Evolutionary conservation across 2,113 vertebrate species (phyloP).

Genomic region (Trogon surrucura): DNA sequence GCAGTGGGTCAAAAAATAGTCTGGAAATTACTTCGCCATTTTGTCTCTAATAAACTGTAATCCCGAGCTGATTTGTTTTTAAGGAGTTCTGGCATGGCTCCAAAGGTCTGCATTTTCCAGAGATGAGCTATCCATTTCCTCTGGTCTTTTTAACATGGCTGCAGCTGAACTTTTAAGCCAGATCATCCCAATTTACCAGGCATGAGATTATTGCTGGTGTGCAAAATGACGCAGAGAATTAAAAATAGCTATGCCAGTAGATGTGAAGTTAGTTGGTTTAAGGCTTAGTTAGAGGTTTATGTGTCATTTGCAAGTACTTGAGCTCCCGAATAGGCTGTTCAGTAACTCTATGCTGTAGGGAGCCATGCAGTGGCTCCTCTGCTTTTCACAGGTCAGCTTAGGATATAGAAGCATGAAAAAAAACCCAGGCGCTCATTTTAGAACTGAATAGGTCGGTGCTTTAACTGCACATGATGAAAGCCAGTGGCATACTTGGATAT

Average conservation of each 20-base stretch:
- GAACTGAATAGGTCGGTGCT: not conserved
- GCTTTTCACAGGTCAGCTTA: not conserved
- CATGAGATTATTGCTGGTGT: constrained; percentile 53
- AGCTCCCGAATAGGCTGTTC: not conserved
- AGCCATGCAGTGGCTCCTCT: not conserved
- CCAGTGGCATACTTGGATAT: not conserved
- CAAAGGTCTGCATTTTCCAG: constrained; percentile 63
- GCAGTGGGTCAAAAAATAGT: constrained; percentile 16
- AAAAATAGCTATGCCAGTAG: not conserved
- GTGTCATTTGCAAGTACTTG: not conserved
- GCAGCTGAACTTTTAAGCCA: constrained; percentile 77
- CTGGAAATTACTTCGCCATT: constrained; percentile 41
- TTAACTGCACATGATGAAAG: not conserved
- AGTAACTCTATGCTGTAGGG: not conserved
- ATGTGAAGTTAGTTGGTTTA: constrained; percentile 35
- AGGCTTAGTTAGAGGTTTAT: not conserved
- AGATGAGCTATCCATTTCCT: constrained; percentile 68
- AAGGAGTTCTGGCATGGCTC: constrained; percentile 43
- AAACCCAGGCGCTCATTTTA: not conserved
- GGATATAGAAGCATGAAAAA: not conserved
- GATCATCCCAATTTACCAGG: constrained; percentile 73
- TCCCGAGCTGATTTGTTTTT: constrained; percentile 57
- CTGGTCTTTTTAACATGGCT: constrained; percentile 75
- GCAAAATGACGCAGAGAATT: constrained; percentile 26
- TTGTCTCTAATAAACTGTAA: constrained; percentile 60